Evolutionary conservation across 2,113 vertebrate species (phyloP).

Genomic region (Hiodon tergisus): DNA sequence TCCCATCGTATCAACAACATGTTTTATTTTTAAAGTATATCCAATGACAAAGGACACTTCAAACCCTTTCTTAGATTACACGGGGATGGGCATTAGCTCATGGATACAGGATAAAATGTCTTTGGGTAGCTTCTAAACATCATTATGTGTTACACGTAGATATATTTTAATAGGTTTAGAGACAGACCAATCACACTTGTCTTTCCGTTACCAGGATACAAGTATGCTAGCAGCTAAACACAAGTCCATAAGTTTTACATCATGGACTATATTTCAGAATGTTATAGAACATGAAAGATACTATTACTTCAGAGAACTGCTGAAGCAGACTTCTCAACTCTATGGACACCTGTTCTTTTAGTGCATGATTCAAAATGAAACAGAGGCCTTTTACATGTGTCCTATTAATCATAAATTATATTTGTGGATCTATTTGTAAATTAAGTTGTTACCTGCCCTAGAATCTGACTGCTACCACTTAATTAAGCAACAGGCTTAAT

Average conservation of each 20-base stretch:
- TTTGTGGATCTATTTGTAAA: not conserved
- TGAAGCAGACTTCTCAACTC: slow-evolving; percentile 67
- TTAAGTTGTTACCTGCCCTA: not conserved
- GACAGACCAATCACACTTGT: slow-evolving; percentile 67
- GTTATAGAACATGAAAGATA: slow-evolving; percentile 81
- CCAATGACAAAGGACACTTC: slow-evolving; percentile 75
- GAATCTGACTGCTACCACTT: not conserved
- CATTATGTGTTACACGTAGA: slow-evolving; percentile 60
- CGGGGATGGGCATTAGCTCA: slow-evolving; percentile 57
- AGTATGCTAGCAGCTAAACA: slow-evolving; percentile 71
- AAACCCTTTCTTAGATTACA: slow-evolving; percentile 79
- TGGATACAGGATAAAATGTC: slow-evolving; percentile 58
- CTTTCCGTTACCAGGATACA: slow-evolving; percentile 60
- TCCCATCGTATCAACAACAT: slow-evolving; percentile 59
- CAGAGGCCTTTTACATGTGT: slow-evolving; percentile 39
- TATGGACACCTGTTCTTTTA: slow-evolving; percentile 67
- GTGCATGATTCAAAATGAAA: slow-evolving; percentile 65
- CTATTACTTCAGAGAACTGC: slow-evolving; percentile 76
- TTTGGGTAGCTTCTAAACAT: slow-evolving; percentile 68
- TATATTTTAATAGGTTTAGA: slow-evolving; percentile 66
- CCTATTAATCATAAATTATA: slow-evolving; percentile 17
- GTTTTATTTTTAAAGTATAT: slow-evolving; percentile 86
- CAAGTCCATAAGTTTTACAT: slow-evolving; percentile 84
- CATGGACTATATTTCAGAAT: slow-evolving; percentile 94
- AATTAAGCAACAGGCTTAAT: not conserved